Evolutionary conservation across 1,140 invertebrate species (phyloP), one percentile per base, ranked within the genome.

Genomic region (Hormaphis cornu): DNA sequence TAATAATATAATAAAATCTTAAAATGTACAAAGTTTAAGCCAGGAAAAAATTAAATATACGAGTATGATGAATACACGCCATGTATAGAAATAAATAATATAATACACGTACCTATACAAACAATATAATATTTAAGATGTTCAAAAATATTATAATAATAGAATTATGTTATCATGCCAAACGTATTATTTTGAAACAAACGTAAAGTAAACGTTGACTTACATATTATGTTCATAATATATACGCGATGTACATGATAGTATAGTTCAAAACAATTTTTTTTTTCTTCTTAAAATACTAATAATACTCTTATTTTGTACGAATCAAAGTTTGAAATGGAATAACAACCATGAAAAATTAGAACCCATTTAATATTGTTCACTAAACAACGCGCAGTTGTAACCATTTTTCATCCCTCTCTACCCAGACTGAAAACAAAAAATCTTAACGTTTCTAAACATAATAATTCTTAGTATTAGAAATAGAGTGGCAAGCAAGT

Each of bases 1-100:
- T 46, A 63, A 50, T 50, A 66, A n/a, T n/a, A n/a, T n/a, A n/a
- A 66, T 66, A 48, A 66, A 66, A 48, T 66, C 44, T 50, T 66
- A 66, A 66, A 66, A 66, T 66, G 26, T 66, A 66, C 44, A 66
- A 61, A 50, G 61, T 66, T 66, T 66, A 66, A 66, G 61, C 61
- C 61, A 22, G 61, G 61, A 24, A 66, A 66, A 59, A 42, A 26
- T n/a, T n/a, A 48, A 33, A 22, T 30, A 50, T 48, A 46, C 40
- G 42, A 66, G 18, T 50, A 63, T 61, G 44, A 63, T 63, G 40
- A 20, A n/a, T 16, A 12, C 40, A 58, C 24, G 35, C 54, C 40
- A 61, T 61, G 58, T 61, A 44, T 61, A 28, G 18, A n/a, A 37
- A 58, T 24, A 52, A 52, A 50, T 24, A 24, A 30, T 61, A 61